Evolutionary conservation across 2,888 invertebrate species (phyloP).

Genomic region (Lordiphosa andalusiaca): DNA sequence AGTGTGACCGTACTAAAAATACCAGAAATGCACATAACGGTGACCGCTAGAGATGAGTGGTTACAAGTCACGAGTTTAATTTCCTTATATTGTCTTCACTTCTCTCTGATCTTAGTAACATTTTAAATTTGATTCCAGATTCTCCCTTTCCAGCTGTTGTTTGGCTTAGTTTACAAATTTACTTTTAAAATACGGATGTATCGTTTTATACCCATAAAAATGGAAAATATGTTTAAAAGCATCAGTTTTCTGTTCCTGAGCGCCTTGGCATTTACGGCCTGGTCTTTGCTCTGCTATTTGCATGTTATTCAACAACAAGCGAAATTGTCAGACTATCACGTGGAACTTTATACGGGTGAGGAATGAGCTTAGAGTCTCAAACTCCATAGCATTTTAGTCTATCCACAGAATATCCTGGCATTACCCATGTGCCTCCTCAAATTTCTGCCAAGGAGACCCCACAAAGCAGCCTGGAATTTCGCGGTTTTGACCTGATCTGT

Average conservation of each 20-base stretch:
- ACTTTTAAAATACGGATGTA: too few relatives aligned
- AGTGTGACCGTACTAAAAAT: slow-evolving; percentile 6
- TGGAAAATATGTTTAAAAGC: slow-evolving; percentile 48
- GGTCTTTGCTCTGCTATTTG: slow-evolving; percentile 51
- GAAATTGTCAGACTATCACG: slow-evolving; percentile 23
- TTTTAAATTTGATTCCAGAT: background rate
- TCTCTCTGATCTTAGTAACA: too few relatives aligned
- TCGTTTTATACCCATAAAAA: slow-evolving; percentile 18
- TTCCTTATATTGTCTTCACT: too few relatives aligned
- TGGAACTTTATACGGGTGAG: slow-evolving; percentile 56
- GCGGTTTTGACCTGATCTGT: slow-evolving; percentile 14
- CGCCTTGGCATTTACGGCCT: slow-evolving; percentile 54
- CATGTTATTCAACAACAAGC: slow-evolving; percentile 25
- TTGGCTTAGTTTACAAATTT: too few relatives aligned
- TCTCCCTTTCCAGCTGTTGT: background rate
- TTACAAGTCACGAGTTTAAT: background rate
- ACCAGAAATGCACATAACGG: too few relatives aligned
- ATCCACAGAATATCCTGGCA: slow-evolving; percentile 27
- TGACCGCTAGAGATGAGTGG: too few relatives aligned
- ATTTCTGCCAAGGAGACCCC: slow-evolving; percentile 9
- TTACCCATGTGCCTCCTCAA: slow-evolving; percentile 1
- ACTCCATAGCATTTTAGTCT: background rate
- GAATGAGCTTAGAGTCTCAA: background rate
- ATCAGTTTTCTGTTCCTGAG: slow-evolving; percentile 51
- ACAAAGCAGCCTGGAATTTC: background rate